A percentile compares a stretch with the other conserved stretches of the same genome.
These are phyloP conservation scores for Ciconia boyciana DNA, from an alignment of 2,113 vertebrate species.

Conservation along the genomic window DNA sequence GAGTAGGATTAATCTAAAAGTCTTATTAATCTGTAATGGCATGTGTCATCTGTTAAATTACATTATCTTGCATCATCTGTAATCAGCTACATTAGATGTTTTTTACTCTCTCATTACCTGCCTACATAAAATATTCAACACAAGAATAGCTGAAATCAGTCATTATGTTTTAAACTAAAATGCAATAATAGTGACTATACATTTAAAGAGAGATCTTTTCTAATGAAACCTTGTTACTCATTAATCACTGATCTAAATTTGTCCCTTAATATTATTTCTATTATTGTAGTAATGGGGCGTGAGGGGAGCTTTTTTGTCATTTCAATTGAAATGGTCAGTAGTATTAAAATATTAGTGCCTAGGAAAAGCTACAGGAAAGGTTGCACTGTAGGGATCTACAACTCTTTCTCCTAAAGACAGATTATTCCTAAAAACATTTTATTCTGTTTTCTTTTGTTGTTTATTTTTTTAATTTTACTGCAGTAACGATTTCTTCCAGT, in stretches of 20 bases:
- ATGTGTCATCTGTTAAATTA: background rate
- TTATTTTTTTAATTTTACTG: background rate
- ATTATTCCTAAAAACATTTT: background rate
- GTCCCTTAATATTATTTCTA: background rate
- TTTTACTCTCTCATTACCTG: background rate
- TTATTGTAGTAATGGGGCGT: accelerated
- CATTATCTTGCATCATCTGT: background rate
- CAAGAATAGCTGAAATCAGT: background rate
- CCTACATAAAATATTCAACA: background rate
- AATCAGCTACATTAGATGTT: background rate
- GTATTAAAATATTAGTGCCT: background rate
- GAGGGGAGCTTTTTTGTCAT: accelerated
- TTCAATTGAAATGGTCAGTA: background rate
- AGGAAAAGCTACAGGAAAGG: background rate
- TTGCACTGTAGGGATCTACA: background rate
- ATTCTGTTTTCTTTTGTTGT: background rate
- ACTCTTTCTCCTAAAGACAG: background rate
- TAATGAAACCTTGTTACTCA: background rate
- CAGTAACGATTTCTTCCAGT: background rate
- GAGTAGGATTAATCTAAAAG: background rate
- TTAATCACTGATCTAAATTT: background rate
- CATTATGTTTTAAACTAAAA: background rate
- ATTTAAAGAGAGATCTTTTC: background rate
- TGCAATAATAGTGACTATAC: background rate
- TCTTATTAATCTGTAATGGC: background rate